A percentile compares a stretch with the other conserved stretches of the same genome.
Evolutionary conservation across 2,797 vertebrate species (phyloP).

Genomic region (Aulostomus chinensis): DNA sequence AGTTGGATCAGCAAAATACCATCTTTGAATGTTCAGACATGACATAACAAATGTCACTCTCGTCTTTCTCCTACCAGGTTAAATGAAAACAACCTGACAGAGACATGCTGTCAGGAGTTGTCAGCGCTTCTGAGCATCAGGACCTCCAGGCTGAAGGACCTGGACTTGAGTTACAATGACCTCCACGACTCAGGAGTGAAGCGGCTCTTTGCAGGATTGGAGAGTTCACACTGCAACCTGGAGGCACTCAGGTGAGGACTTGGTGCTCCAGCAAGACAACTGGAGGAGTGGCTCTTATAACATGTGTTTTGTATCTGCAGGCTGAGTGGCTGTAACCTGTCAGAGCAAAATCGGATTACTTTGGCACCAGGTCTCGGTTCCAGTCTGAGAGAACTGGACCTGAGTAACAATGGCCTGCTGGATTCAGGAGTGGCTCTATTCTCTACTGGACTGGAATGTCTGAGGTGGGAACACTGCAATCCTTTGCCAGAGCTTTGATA

Average conservation of each 20-base stretch:
- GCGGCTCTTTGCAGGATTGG: neutral
- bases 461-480: slow-evolving; percentile 18
- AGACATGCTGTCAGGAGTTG: neutral
- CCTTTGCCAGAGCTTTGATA: too few relatives aligned
- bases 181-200: slow-evolving; percentile 15
- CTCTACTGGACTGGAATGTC: neutral
- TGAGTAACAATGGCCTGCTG: slow-evolving; percentile 16
- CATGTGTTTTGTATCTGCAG: neutral
- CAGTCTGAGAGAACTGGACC: too few relatives aligned
- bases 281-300: too few relatives aligned
- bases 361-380: slow-evolving; percentile 9
- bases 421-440: slow-evolving; percentile 4
- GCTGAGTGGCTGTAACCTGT: neutral
- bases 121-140: slow-evolving; percentile 2
- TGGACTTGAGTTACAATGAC: slow-evolving; percentile 18
- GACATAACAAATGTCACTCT: too few relatives aligned
- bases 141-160: slow-evolving; percentile 3
- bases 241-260: slow-evolving; percentile 9
- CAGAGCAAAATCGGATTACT: neutral
- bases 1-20: too few relatives aligned
- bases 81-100: neutral
- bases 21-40: too few relatives aligned
- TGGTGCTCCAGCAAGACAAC: too few relatives aligned
- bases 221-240: slow-evolving; percentile 3
- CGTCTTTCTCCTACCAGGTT: too few relatives aligned